These are phyloP conservation scores for Acronicta alni DNA, from an alignment of 2,888 invertebrate species.

Conservation along the genomic window DNA sequence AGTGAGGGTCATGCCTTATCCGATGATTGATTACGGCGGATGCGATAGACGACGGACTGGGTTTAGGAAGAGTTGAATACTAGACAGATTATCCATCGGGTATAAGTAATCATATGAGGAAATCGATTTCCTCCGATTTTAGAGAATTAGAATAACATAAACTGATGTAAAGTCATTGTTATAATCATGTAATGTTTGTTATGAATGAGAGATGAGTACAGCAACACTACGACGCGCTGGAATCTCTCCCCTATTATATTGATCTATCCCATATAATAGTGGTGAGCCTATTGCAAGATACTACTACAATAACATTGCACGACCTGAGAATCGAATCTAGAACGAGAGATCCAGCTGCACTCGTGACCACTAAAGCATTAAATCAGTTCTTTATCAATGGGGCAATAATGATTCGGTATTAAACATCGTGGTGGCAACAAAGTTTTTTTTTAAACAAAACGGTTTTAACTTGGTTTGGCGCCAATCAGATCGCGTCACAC, in stretches of 20 bases:
- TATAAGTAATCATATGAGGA: conserved; percentile 20
- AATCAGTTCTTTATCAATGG: too few species aligned
- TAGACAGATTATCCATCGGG: conserved; percentile 28
- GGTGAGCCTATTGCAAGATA: too few species aligned
- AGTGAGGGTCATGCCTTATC: conserved; percentile 2
- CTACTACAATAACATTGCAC: too few species aligned
- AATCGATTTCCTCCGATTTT: conserved; percentile 2
- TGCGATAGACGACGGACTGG: conserved; percentile 37
- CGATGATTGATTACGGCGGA: conserved; percentile 51
- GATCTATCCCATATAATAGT: too few species aligned
- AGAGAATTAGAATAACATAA: not conserved
- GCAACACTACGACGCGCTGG: too few species aligned
- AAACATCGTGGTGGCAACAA: not conserved
- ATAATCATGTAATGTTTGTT: too few species aligned
- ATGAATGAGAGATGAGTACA: too few species aligned
- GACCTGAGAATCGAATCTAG: too few species aligned
- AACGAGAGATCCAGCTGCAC: too few species aligned
- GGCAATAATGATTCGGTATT: not conserved
- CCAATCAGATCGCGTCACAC: conserved; percentile 18
- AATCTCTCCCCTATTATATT: too few species aligned
- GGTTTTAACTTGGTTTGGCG: conserved; percentile 23
- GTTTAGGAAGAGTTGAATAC: conserved; percentile 30
- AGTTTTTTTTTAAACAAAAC: not conserved
- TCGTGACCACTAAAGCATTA: too few species aligned
- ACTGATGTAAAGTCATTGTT: too few species aligned